phyloP scores from a whole-genome alignment of 2,797 vertebrate genomes.

The Chiropotes sagulatus region DNA sequence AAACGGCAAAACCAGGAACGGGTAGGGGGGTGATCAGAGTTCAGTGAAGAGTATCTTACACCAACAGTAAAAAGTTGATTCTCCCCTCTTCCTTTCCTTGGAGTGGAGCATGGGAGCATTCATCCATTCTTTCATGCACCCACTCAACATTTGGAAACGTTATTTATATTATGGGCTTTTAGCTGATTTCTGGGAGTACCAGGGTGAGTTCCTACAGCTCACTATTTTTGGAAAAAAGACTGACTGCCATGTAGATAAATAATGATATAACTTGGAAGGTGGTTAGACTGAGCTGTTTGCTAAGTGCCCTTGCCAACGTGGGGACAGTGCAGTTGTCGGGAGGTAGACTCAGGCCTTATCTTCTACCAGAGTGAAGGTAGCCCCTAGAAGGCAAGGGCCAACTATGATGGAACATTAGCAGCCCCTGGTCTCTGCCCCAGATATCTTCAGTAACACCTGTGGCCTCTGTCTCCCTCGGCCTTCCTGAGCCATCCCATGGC shows the following conservation, averaged over 20 bases:
- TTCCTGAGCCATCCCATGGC: neutral
- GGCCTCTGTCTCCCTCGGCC: neutral
- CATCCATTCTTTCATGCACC: neutral
- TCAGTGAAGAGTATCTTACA: neutral
- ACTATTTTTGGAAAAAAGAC: neutral
- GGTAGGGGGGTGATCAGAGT: too few species aligned
- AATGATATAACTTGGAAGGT: neutral
- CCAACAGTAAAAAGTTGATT: neutral
- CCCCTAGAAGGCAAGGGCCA: neutral
- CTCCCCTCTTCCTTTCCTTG: neutral
- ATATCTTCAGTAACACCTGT: neutral
- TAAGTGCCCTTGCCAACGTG: neutral
- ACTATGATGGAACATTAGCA: neutral
- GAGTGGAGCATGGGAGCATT: neutral
- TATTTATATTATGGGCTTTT: neutral
- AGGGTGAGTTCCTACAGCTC: neutral
- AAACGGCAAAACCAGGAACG: neutral
- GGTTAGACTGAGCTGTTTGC: neutral
- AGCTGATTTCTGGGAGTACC: neutral
- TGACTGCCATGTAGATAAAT: neutral
- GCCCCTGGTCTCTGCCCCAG: neutral
- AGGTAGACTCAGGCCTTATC: neutral
- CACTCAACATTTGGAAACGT: neutral
- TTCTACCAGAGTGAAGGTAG: neutral
- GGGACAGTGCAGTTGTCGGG: neutral